Conservation (phyloP, 1,140 invertebrate species). For the Brachystomella parvula region DNA sequence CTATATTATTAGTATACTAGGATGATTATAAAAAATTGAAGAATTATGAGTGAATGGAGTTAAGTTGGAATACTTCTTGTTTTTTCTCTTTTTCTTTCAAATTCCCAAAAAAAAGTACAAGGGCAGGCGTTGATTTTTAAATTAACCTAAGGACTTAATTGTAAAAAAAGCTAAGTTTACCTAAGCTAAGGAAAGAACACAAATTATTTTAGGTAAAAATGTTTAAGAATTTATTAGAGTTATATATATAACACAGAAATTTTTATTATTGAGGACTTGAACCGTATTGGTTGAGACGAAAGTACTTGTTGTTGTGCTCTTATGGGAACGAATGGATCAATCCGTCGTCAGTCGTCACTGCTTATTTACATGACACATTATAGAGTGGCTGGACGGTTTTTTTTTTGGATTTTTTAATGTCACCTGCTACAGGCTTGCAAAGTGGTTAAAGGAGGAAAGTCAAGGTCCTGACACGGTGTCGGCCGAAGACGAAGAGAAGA, state of each 20-base stretch:
- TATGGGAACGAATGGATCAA: neutral
- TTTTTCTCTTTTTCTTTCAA: too few species aligned
- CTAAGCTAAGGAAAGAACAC: too few species aligned
- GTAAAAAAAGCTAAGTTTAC: too few species aligned
- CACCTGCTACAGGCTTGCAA: neutral
- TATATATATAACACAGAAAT: too few species aligned
- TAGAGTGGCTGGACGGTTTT: neutral
- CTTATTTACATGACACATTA: neutral
- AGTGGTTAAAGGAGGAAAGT: neutral
- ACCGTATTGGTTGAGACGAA: neutral
- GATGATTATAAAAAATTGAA: too few species aligned
- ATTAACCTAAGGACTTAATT: too few species aligned
- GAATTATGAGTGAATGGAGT: too few species aligned
- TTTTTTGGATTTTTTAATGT: neutral
- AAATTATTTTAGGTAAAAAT: neutral
- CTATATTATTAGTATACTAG: too few species aligned
- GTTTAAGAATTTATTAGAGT: neutral
- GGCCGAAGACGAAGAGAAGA: neutral
- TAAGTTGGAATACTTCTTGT: too few species aligned
- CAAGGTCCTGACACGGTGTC: too few species aligned
- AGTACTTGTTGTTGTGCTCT: slow-evolving; percentile 2
- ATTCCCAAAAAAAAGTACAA: too few species aligned
- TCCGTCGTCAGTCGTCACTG: neutral
- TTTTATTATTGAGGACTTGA: neutral
- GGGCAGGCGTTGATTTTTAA: neutral